These are phyloP conservation scores for Daphoenositta chrysoptera DNA, from an alignment of 2,113 vertebrate genomes.

Conservation along the genomic window DNA sequence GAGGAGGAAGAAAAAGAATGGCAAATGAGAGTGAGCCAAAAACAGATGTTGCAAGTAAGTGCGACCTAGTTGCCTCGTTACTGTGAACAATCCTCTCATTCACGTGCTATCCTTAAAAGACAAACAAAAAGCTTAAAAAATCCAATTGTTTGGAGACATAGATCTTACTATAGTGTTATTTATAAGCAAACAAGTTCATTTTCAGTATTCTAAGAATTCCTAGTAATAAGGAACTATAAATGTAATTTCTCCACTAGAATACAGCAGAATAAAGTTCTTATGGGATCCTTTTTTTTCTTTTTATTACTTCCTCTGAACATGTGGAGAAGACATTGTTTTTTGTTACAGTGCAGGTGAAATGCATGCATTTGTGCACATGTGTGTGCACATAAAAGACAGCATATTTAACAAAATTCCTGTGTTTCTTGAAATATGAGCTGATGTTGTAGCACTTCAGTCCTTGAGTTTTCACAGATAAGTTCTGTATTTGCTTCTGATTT, in stretches of 20 bases:
- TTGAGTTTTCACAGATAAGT: neutral
- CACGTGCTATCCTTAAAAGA: neutral
- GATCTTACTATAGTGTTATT: neutral
- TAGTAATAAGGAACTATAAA: neutral
- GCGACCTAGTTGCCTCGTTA: neutral
- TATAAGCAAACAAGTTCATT: neutral
- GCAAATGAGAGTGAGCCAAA: conserved; percentile 74
- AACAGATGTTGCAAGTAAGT: conserved; percentile 79
- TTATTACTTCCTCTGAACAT: neutral
- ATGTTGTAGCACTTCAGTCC: neutral
- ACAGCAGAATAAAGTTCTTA: neutral
- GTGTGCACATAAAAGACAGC: neutral
- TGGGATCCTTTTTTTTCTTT: neutral
- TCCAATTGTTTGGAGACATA: neutral
- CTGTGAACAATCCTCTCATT: neutral
- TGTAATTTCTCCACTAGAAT: neutral
- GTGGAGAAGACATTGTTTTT: neutral
- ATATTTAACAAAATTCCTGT: neutral
- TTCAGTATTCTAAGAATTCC: neutral
- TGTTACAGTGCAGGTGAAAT: neutral
- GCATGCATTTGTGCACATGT: neutral
- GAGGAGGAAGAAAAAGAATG: conserved; percentile 84
- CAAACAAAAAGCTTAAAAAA: neutral
- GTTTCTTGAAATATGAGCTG: neutral
- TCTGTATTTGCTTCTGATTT: neutral